Percentiles rank a stretch among this genome's conserved stretches.
Evolutionary conservation across 2,888 invertebrate species (phyloP).

Genomic region (Stictocephala bisonia): DNA sequence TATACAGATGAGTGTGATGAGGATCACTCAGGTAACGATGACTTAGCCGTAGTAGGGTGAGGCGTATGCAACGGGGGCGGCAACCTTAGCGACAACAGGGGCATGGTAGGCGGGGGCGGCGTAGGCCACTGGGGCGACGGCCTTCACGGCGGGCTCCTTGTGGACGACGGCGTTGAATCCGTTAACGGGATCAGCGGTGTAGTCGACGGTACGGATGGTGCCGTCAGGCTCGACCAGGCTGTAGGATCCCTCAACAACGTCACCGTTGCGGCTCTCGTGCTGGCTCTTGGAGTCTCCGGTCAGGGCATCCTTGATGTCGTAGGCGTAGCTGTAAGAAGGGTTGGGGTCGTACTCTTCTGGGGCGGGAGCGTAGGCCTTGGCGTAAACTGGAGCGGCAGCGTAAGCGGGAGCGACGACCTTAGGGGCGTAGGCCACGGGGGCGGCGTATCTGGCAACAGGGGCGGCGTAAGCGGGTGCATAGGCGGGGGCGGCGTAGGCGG

Average conservation of each 20-base stretch:
- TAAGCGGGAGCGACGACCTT: constrained; percentile 61
- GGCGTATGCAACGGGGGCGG: constrained; percentile 53
- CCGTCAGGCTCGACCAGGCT: constrained; percentile 53
- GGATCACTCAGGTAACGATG: constrained; percentile 25
- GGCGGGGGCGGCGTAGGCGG: constrained; percentile 58
- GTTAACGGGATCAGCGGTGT: constrained; percentile 61
- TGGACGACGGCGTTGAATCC: constrained; percentile 61
- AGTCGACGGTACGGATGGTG: constrained; percentile 50
- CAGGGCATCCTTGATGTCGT: constrained; percentile 58
- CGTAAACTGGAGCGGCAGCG: constrained; percentile 65
- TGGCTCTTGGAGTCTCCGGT: constrained; percentile 59
- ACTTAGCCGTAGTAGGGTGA: constrained; percentile 48
- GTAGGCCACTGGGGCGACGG: constrained; percentile 51
- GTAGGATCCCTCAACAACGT: constrained; percentile 58
- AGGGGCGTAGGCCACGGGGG: constrained; percentile 62
- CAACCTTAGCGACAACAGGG: constrained; percentile 28
- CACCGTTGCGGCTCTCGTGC: constrained; percentile 57
- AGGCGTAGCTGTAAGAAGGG: constrained; percentile 59
- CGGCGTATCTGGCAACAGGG: constrained; percentile 28
- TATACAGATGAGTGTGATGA: constrained; percentile 19
- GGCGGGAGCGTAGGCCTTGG: constrained; percentile 55
- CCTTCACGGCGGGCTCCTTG: constrained; percentile 52
- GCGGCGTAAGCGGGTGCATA: constrained; percentile 56
- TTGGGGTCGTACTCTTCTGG: constrained; percentile 58
- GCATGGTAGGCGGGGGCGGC: constrained; percentile 41